Evolutionary conservation across 2,888 invertebrate species (phyloP).

Genomic region (Metopia argyrocephala): DNA sequence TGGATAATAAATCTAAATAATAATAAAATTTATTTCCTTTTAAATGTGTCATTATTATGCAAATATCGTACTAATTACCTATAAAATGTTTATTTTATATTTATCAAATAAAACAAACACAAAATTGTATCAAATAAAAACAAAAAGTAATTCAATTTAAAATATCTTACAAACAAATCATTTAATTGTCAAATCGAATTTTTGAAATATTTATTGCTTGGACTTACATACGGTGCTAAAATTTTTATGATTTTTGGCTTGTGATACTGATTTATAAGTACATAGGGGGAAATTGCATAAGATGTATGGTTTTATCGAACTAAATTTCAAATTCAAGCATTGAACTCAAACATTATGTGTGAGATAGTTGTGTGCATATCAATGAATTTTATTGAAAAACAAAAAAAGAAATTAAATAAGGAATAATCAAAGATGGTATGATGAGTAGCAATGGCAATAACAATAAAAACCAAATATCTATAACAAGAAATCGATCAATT

Average conservation of each 20-base stretch:
- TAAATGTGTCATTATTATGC: background rate
- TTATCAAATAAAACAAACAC: background rate
- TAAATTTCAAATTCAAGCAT: conserved; percentile 45
- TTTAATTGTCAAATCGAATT: background rate
- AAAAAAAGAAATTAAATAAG: background rate
- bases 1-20: background rate
- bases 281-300: conserved; percentile 43
- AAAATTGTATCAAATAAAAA: background rate
- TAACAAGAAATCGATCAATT: background rate
- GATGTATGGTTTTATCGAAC: conserved; percentile 13
- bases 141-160: conserved; percentile 4
- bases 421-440: background rate
- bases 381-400: background rate
- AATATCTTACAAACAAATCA: background rate
- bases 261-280: conserved; percentile 1
- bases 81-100: conserved; percentile 23
- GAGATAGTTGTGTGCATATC: background rate
- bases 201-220: conserved; percentile 1
- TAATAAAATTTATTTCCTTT: background rate
- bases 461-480: background rate
- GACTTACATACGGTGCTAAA: conserved; percentile 19
- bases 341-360: conserved; percentile 36
- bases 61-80: conserved; percentile 38
- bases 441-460: background rate
- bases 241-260: conserved; percentile 9